phyloP scores from a whole-genome alignment of 2,797 vertebrate genomes.

The Florisuga fusca region DNA sequence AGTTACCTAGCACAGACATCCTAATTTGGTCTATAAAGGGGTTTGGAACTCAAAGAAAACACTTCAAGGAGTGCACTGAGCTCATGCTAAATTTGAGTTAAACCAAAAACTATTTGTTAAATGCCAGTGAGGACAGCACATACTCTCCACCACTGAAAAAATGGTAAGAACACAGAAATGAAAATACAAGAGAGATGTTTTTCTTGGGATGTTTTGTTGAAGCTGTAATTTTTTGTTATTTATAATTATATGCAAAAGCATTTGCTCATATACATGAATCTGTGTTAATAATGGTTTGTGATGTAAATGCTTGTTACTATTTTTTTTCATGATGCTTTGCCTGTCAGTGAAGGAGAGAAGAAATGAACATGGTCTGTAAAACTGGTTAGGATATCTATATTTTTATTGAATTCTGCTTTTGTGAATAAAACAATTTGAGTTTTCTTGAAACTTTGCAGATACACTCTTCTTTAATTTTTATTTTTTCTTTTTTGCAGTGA shows the following conservation, averaged over 20 bases:
- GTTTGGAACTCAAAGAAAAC: background rate
- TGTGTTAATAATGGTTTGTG: slow-evolving; percentile 45
- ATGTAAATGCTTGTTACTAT: slow-evolving; percentile 55
- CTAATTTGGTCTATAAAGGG: background rate
- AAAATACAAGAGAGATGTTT: background rate
- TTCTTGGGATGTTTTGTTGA: background rate
- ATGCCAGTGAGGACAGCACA: slow-evolving; percentile 9
- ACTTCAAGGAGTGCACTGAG: background rate
- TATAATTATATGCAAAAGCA: slow-evolving; percentile 41
- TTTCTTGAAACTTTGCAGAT: slow-evolving; percentile 53
- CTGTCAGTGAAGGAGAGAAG: slow-evolving; percentile 48
- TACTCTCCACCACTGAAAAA: background rate
- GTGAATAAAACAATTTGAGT: slow-evolving; percentile 71
- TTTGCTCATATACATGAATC: slow-evolving; percentile 32
- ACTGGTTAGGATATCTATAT: slow-evolving; percentile 66
- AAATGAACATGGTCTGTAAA: slow-evolving; percentile 43
- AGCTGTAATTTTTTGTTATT: slow-evolving; percentile 27
- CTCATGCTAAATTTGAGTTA: background rate
- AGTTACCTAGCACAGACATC: background rate
- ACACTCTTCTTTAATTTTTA: background rate
- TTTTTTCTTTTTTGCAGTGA: background rate
- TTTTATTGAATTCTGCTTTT: slow-evolving; percentile 69
- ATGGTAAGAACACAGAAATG: background rate
- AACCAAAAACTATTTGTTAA: background rate
- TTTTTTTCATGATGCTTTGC: slow-evolving; percentile 44